Evolutionary conservation across 92 coral and sea anemone species (phyloP), one percentile per base, ranked within the genome.

Genomic region (Epizoanthus fatuus): DNA sequence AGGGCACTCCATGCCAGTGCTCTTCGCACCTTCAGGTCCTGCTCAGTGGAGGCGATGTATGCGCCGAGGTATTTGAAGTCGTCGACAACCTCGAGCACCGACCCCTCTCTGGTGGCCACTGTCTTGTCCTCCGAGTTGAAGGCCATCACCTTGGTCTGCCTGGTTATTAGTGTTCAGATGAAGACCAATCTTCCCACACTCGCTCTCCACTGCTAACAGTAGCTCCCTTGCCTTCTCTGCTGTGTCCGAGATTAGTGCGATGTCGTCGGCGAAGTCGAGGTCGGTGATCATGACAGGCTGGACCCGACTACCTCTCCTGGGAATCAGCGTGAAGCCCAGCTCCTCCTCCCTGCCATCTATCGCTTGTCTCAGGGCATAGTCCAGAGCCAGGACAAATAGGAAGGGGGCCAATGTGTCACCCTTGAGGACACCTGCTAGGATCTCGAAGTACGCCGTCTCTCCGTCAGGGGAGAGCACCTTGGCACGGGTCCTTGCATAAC

Each of bases 261-360:
- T 68, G 45, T 66, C 72, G 22, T 68, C 47, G 29, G 73, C 73
- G 29, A 68, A 68, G 5, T 25, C 73, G 7, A 68, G 19, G 73
- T 68, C 44, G 19, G 73, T 29, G 7, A 42, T 40, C 44, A 67
- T 67, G 72, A 25, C 72, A 40, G 72, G 44, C n/a, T 35, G 14
- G 44, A 67, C 9, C 29, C 8, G 44, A 4, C 44, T 11, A 40
- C 73, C 19, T 15, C 47, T 68, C 14, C 47, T 35, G 73, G 14
- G 45, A 1, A 1, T 29, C 32, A 29, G 47, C 16, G 74, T 69
- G 53, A 69, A 69, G n/a, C n/a, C n/a, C n/a, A n/a, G n/a, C n/a
- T n/a, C n/a, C n/a, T n/a, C n/a, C n/a, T n/a, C n/a, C n/a, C n/a
- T n/a, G n/a, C n/a, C n/a, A n/a, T n/a, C n/a, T n/a, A 66, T 69